Percentiles rank a stretch among this genome's conserved stretches.
Conservation (phyloP, 1,140 invertebrate species). For the Hycleus cichorii region DNA sequence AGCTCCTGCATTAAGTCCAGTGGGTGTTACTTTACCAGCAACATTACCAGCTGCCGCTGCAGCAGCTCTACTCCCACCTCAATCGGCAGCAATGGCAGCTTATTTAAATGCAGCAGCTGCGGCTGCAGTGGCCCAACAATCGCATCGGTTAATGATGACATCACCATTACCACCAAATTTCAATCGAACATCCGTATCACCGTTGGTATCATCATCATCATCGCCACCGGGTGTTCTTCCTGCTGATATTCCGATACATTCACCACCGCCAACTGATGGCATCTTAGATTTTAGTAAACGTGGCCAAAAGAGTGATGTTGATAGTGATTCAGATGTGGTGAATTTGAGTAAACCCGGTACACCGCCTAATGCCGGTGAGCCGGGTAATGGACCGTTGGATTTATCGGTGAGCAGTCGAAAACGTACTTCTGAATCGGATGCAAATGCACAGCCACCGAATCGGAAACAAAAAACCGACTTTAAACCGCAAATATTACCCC, state of each 20-base stretch:
- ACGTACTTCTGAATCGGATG: constrained; percentile 53
- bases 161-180: constrained; percentile 58
- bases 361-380: constrained; percentile 43
- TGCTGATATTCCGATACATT: constrained; percentile 43
- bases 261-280: constrained; percentile 44
- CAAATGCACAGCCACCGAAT: constrained; percentile 51
- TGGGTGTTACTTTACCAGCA: constrained; percentile 46
- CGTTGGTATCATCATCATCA: constrained; percentile 52
- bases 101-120: constrained; percentile 61
- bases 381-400: constrained; percentile 69
- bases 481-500: constrained; percentile 56
- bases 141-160: constrained; percentile 67
- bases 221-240: constrained; percentile 43
- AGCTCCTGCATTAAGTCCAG: constrained; percentile 44
- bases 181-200: constrained; percentile 48
- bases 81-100: constrained; percentile 70
- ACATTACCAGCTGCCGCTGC: constrained; percentile 49
- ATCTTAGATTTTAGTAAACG: constrained; percentile 72
- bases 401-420: constrained; percentile 69
- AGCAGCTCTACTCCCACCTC: constrained; percentile 58
- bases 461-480: constrained; percentile 56
- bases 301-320: constrained; percentile 44
- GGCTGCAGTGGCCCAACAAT: constrained; percentile 56
- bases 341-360: constrained; percentile 58
- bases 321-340: constrained; percentile 53